phyloP scores from a whole-genome alignment of 1,140 invertebrate genomes.

The Fopius arisanus region DNA sequence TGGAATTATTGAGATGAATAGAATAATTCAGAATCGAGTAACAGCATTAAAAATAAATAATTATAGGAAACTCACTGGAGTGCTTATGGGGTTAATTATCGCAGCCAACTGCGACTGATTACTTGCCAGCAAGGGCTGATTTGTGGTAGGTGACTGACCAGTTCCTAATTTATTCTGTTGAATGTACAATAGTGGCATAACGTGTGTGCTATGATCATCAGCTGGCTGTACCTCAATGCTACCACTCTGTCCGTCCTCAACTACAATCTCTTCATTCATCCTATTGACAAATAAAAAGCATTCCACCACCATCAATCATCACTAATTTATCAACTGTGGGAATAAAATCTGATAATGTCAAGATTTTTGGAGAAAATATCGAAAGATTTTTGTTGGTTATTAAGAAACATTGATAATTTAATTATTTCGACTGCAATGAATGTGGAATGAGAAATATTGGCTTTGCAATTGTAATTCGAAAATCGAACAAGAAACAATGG shows the following conservation, averaged over 20 bases:
- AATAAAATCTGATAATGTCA: not conserved
- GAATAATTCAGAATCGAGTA: too few species aligned
- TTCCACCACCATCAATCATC: too few species aligned
- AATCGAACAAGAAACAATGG: too few species aligned
- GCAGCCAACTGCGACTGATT: constrained; percentile 50
- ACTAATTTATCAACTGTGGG: not conserved
- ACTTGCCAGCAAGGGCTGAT: constrained; percentile 50
- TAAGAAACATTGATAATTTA: too few species aligned
- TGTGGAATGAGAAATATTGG: too few species aligned
- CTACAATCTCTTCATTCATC: constrained; percentile 60
- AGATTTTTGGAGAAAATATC: too few species aligned
- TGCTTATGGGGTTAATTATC: constrained; percentile 57
- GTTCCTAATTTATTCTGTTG: constrained; percentile 55
- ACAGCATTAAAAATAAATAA: too few species aligned
- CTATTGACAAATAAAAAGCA: constrained; percentile 37
- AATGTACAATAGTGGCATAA: constrained; percentile 59
- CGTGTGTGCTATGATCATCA: constrained; percentile 47
- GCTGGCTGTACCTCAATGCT: constrained; percentile 36
- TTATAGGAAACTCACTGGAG: constrained; percentile 47
- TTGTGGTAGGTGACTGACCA: constrained; percentile 44
- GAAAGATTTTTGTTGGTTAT: too few species aligned
- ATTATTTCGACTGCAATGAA: too few species aligned
- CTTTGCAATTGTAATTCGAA: too few species aligned
- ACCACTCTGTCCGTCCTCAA: constrained; percentile 53
- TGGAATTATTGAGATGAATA: too few species aligned